A percentile compares a stretch with the other conserved stretches of the same genome.
Conservation (phyloP, 2,888 invertebrate genomes). For the Strigamia crassipes region DNA sequence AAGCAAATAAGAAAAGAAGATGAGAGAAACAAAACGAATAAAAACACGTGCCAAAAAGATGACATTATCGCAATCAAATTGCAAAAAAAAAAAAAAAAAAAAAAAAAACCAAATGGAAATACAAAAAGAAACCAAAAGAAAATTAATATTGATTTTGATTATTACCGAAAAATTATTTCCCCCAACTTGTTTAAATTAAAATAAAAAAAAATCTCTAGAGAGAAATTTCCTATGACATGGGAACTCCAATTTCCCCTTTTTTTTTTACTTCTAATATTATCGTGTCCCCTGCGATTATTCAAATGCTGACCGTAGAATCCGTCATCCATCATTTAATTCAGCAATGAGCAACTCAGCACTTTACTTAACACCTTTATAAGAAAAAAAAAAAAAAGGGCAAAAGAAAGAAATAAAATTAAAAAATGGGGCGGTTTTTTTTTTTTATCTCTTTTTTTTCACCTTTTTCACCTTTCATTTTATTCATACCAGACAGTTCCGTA, state of each 20-base stretch:
- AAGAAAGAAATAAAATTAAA: not conserved
- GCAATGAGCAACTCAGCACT: slow-evolving; percentile 11
- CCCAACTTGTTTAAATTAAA: not conserved
- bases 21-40: slow-evolving; percentile 13
- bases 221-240: not conserved
- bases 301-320: slow-evolving; percentile 6
- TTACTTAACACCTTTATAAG: not conserved
- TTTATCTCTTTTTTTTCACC: no score
- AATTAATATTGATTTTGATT: not conserved
- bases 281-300: not conserved
- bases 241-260: not conserved
- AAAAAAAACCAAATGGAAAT: no score
- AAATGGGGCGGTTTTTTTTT: not conserved
- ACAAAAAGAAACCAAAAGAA: not conserved
- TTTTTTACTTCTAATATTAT: not conserved
- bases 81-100: not conserved
- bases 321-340: slow-evolving; percentile 11
- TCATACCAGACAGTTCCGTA: no score
- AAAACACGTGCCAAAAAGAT: slow-evolving; percentile 17
- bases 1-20: slow-evolving; percentile 5
- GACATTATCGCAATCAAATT: slow-evolving; percentile 7
- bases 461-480: no score
- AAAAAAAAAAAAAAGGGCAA: not conserved
- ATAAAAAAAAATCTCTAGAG: not conserved
- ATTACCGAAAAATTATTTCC: not conserved